Percentiles rank a stretch among this genome's conserved stretches.
Conservation (phyloP, 2,888 invertebrate species). For the Deilephila elpenor region DNA sequence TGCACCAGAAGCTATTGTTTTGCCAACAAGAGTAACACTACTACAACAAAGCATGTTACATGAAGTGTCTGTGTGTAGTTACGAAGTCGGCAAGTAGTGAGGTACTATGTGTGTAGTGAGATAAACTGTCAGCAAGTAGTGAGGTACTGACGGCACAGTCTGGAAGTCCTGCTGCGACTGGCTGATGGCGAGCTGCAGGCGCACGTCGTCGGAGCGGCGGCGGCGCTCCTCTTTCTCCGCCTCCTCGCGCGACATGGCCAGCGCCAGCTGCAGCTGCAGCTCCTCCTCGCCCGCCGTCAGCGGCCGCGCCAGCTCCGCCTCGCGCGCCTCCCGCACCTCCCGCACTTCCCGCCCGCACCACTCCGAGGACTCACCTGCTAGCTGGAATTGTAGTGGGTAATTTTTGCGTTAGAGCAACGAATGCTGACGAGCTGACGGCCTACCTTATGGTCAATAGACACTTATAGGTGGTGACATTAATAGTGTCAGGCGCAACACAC, state of each 20-base stretch:
- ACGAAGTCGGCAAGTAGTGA: neutral
- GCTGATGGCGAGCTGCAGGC: conserved; percentile 96
- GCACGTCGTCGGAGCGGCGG: conserved; percentile 97
- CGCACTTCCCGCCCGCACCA: conserved; percentile 19
- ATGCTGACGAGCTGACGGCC: too few relatives aligned
- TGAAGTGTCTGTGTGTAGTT: too few relatives aligned
- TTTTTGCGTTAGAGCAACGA: neutral
- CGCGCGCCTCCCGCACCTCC: conserved; percentile 68
- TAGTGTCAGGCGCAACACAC: too few relatives aligned
- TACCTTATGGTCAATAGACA: too few relatives aligned
- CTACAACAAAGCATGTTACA: too few relatives aligned
- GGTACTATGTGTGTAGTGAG: neutral
- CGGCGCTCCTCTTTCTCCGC: conserved; percentile 98
- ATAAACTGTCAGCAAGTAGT: neutral
- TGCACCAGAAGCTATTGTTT: too few relatives aligned
- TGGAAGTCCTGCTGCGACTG: conserved; percentile 97
- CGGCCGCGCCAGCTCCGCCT: conserved; percentile 96
- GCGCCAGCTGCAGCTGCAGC: conserved; percentile 97
- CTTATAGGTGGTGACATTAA: too few relatives aligned
- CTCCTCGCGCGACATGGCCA: conserved; percentile 99
- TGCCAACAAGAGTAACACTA: too few relatives aligned
- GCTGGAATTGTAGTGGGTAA: neutral
- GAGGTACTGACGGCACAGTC: conserved; percentile 74
- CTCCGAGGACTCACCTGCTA: conserved; percentile 9
- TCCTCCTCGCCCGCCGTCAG: conserved; percentile 99